Evolutionary conservation across 2,797 vertebrate genomes (phyloP), one percentile per base, ranked within the genome.

Genomic region (Amphiprion clarkii): DNA sequence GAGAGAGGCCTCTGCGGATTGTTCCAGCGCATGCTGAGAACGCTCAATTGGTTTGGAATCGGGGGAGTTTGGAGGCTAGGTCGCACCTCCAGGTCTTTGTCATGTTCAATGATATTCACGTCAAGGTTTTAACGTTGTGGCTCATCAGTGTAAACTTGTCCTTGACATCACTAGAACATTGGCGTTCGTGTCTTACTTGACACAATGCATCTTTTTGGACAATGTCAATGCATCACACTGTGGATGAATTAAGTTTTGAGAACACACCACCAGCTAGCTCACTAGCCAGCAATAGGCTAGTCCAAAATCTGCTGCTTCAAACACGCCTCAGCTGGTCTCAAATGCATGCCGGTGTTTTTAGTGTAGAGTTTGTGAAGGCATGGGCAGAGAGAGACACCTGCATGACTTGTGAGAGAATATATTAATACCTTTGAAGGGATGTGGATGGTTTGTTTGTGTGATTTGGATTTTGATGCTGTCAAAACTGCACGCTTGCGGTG

Each of bases 341-440:
- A 40, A 64, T 14, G 78, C 72, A 62, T 5, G 44, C 42, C 66
- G 73, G 62, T 49, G 42, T 73, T 78, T 78, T 74, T 56, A 83
- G 84, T 46, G 71, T 64, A 16, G 25, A 44, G 39, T 78, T 59
- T 82, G 65, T 55, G 64, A 71, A 81, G 55, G 70, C 57, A 53
- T 31, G 27, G 19, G 67, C 17, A 62, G 53, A 79, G 17, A 78
- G 29, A 75, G 14, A 76, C 52, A 61, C 31, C n/a, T 72, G 63
- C 31, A 62, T 53, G 40, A 71, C 76, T 82, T 88, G 52, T 78
- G 57, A 84, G 60, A 21, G 81, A 88, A 90, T 85, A 74, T 71
- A 49, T 85, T 67, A 85, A 86, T 71, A 63, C 19, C 52, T 61
- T 52, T 52, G 51, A 62, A 60, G 67, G 49, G 55, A 58, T 81